phyloP scores from a whole-genome alignment of 2,888 invertebrate genomes.

The Silvanus unidentatus region DNA sequence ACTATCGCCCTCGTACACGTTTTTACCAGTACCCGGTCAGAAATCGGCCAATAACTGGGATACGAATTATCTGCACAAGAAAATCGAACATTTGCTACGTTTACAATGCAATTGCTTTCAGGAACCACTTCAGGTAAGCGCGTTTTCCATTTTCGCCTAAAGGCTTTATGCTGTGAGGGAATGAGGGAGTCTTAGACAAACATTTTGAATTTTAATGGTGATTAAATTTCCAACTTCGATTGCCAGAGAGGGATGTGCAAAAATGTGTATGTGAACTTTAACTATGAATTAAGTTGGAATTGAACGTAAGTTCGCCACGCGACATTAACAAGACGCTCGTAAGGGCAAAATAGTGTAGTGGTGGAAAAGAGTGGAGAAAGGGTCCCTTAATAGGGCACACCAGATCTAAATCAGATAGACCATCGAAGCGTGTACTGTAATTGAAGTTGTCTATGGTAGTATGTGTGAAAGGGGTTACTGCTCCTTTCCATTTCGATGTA shows the following conservation, averaged over 20 bases:
- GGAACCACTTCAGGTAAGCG: constrained; percentile 38
- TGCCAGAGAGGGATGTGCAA: too few relatives aligned
- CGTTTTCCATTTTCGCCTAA: too few relatives aligned
- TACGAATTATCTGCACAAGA: constrained; percentile 1
- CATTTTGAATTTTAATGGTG: too few relatives aligned
- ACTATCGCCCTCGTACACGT: constrained; percentile 40
- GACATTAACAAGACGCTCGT: constrained; percentile 2
- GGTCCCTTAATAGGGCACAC: too few relatives aligned
- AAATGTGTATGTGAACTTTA: constrained; percentile 5
- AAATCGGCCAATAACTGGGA: constrained; percentile 11
- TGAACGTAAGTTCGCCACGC: neutral
- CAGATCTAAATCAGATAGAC: neutral
- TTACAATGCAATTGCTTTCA: constrained; percentile 36
- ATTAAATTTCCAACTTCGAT: too few relatives aligned
- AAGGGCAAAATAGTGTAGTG: neutral
- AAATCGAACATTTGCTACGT: constrained; percentile 14
- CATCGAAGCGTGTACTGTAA: constrained; percentile 1
- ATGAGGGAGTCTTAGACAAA: too few relatives aligned
- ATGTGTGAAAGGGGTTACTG: neutral
- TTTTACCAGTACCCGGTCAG: constrained; percentile 37
- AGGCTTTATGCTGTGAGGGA: too few relatives aligned
- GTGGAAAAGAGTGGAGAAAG: neutral
- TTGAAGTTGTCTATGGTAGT: constrained; percentile 1
- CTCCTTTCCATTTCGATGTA: constrained; percentile 29
- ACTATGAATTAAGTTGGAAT: too few relatives aligned